Evolutionary conservation across 2,113 vertebrate species (phyloP).

Genomic region (Crocuta crocuta): DNA sequence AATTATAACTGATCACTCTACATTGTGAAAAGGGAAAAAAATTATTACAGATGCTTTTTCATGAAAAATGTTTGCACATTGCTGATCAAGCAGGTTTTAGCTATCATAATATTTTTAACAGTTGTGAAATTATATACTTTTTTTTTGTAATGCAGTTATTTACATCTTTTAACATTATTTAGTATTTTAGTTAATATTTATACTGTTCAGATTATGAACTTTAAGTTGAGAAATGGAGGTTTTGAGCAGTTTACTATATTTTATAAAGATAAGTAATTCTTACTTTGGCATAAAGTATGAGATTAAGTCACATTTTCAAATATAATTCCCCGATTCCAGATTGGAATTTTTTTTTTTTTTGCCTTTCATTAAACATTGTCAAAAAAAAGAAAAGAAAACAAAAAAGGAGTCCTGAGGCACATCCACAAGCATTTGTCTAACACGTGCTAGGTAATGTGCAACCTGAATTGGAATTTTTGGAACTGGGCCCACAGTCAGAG

Average conservation of each 20-base stretch:
- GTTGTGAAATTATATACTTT: background rate
- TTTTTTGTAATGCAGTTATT: constrained; percentile 23
- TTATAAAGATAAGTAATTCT: constrained; percentile 20
- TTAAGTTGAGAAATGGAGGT: constrained; percentile 34
- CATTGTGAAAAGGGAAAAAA: constrained; percentile 51
- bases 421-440: background rate
- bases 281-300: background rate
- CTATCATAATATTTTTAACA: background rate
- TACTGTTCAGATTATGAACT: constrained; percentile 28
- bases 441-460: background rate
- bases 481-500: background rate
- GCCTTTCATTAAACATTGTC: background rate
- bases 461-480: constrained; percentile 2
- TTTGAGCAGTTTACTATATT: constrained; percentile 16
- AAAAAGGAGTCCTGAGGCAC: background rate
- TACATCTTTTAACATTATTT: constrained; percentile 1
- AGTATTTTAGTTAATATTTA: constrained; percentile 47
- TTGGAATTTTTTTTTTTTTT: constrained; percentile 11
- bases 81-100: background rate
- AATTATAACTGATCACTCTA: background rate
- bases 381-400: background rate
- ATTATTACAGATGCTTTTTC: background rate
- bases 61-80: background rate
- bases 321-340: background rate
- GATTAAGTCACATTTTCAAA: constrained; percentile 39